Conservation (phyloP, 2,888 invertebrate genomes). For the Watsonalla cultraria region DNA sequence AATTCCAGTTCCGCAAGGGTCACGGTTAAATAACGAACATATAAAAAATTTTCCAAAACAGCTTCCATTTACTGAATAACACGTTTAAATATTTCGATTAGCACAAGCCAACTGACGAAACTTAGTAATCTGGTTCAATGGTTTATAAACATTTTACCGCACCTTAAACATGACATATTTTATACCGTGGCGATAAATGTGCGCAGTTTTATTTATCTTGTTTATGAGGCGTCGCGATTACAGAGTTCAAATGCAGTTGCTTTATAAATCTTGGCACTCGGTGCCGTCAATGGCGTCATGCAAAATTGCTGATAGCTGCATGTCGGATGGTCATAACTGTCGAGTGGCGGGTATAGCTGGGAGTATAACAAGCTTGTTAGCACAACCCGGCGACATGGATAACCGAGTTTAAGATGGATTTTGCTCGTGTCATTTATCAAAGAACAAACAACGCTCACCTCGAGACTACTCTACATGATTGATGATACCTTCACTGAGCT, state of each 20-base stretch:
- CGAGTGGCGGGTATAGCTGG: background rate
- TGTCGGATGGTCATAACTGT: slow-evolving; percentile 30
- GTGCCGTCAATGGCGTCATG: slow-evolving; percentile 36
- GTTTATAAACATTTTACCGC: too few species aligned
- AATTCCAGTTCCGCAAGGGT: too few species aligned
- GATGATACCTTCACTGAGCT: slow-evolving; percentile 22
- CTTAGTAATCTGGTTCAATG: too few species aligned
- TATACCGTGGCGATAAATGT: slow-evolving; percentile 10
- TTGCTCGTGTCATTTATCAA: slow-evolving; percentile 13
- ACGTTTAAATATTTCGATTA: too few species aligned
- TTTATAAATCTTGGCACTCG: slow-evolving; percentile 17
- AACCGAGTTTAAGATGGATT: slow-evolving; percentile 18
- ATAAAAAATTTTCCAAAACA: too few species aligned
- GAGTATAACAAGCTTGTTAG: slow-evolving; percentile 36
- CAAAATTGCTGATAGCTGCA: slow-evolving; percentile 49
- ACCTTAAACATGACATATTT: background rate
- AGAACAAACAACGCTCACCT: slow-evolving; percentile 8
- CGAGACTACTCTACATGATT: slow-evolving; percentile 27
- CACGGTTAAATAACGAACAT: too few species aligned
- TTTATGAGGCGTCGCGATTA: slow-evolving; percentile 13
- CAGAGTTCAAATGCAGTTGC: slow-evolving; percentile 8
- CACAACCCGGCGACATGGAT: slow-evolving; percentile 12
- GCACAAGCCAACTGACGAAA: too few species aligned
- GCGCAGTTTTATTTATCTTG: slow-evolving; percentile 23
- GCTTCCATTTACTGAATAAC: too few species aligned